A percentile compares a stretch with the other conserved stretches of the same genome.
Conservation (phyloP, 2,888 invertebrate species). For the Cheilosia pagana region DNA sequence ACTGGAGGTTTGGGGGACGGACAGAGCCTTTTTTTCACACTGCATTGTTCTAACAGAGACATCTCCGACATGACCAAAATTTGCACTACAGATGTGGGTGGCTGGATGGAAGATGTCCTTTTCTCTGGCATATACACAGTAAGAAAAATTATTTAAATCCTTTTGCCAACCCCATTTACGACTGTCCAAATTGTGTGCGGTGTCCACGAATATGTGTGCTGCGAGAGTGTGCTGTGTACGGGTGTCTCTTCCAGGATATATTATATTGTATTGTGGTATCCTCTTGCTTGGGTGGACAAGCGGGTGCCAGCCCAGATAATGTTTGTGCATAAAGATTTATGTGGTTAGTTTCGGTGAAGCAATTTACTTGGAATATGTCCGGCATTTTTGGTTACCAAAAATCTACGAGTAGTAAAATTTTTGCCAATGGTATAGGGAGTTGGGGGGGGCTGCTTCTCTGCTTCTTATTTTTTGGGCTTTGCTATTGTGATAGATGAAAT, state of each 20-base stretch:
- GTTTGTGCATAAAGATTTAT: constrained; percentile 75
- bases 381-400: constrained; percentile 72
- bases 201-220: constrained; percentile 4
- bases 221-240: constrained; percentile 23
- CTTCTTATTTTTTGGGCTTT: constrained; percentile 53
- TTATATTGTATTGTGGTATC: constrained; percentile 70
- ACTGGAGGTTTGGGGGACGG: constrained; percentile 1
- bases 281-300: constrained; percentile 67
- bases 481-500: constrained; percentile 67
- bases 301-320: constrained; percentile 70
- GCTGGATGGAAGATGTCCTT: constrained; percentile 29
- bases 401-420: constrained; percentile 70
- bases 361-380: constrained; percentile 75
- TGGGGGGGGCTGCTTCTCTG: no score
- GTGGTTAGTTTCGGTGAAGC: constrained; percentile 75
- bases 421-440: neutral
- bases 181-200: constrained; percentile 56
- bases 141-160: constrained; percentile 75
- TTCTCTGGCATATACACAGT: constrained; percentile 11
- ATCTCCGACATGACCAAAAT: constrained; percentile 33
- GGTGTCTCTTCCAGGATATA: constrained; percentile 65
- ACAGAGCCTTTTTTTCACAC: constrained; percentile 19
- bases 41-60: constrained; percentile 43
- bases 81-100: constrained; percentile 23
- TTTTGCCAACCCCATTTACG: constrained; percentile 60